Percentiles rank a stretch among this genome's conserved stretches.
Evolutionary conservation across 2,888 invertebrate genomes (phyloP).

Genomic region (Athetis lepigone): DNA sequence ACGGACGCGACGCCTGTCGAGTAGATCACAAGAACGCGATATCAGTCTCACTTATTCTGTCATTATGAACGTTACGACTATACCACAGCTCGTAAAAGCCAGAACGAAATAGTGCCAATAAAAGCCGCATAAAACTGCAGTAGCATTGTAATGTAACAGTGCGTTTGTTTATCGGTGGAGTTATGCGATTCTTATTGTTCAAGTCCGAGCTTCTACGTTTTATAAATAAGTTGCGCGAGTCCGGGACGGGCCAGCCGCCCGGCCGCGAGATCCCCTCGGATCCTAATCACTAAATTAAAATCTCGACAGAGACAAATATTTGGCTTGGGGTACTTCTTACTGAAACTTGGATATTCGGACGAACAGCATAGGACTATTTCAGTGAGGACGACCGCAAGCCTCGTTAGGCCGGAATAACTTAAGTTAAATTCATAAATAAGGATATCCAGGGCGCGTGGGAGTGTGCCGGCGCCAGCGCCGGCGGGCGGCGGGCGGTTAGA

Average conservation of each 20-base stretch:
- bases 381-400: slow-evolving; percentile 73
- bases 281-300: slow-evolving; percentile 77
- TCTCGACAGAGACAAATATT: slow-evolving; percentile 76
- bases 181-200: slow-evolving; percentile 73
- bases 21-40: slow-evolving; percentile 85
- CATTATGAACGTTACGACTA: slow-evolving; percentile 87
- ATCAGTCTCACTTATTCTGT: slow-evolving; percentile 90
- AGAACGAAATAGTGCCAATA: slow-evolving; percentile 68
- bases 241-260: slow-evolving; percentile 82
- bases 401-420: slow-evolving; percentile 79
- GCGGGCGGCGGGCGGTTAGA: slow-evolving; percentile 61
- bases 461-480: slow-evolving; percentile 39
- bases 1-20: slow-evolving; percentile 68
- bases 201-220: slow-evolving; percentile 71
- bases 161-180: slow-evolving; percentile 39
- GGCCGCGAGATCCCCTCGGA: slow-evolving; percentile 70
- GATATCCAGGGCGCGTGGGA: slow-evolving; percentile 42
- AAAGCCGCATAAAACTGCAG: slow-evolving; percentile 71
- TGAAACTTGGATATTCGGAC: slow-evolving; percentile 64
- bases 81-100: slow-evolving; percentile 81
- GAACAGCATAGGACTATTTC: slow-evolving; percentile 65
- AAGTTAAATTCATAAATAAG: slow-evolving; percentile 80
- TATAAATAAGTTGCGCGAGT: slow-evolving; percentile 76
- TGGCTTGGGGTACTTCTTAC: slow-evolving; percentile 67
- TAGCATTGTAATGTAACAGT: slow-evolving; percentile 38